Base-by-base conservation (phyloP, 2,888 invertebrate genomes). In the Junonia oenone region DNA sequence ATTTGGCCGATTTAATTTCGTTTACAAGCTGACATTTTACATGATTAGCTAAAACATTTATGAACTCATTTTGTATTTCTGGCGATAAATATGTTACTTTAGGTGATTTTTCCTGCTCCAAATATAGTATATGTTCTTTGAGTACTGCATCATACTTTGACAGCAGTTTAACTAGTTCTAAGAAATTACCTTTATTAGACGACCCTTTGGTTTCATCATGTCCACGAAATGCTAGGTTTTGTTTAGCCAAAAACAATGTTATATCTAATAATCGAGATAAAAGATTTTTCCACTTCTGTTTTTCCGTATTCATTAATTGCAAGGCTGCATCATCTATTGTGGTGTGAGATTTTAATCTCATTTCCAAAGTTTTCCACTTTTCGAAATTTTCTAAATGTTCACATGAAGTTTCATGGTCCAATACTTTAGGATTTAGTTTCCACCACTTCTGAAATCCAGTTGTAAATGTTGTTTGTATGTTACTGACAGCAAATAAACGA, bases 371-470 rank as follows among this genome's bases (percentile, higher is more conserved):
- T 48, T 49, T 49, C 49, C 38, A 49, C 15, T 49, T 49, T 8
- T 49, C 26, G 15, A 49, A 5, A 49, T 49, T 49, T 38, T 26
- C 49, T 49, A 38, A 15, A 49, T 49, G 38, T 49, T 49, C 49
- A 38, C 15, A 14, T 26, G 49, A 38, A 49, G 14, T 14, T 49
- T 49, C 38, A 15, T 49, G 38, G 49, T 37, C 38, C n/a, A n/a
- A n/a, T n/a, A 49, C n/a, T 19, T 37, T 38, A 5, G 27, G 49
- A 49, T 49, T 49, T 49, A 49, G 15, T 37, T 38, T 49, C n/a
- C n/a, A n/a, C 37, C 38, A 49, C 38, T 49, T 49, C 15, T 49
- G 38, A 49, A 27, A 49, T 52, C 52, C 52, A 33, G 45, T 52
- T 19, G 45, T 33, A 52, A 52, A 52, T 52, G 45, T 52, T 52